Conservation (phyloP, 2,888 invertebrate genomes). For the Eilema griseolum region DNA sequence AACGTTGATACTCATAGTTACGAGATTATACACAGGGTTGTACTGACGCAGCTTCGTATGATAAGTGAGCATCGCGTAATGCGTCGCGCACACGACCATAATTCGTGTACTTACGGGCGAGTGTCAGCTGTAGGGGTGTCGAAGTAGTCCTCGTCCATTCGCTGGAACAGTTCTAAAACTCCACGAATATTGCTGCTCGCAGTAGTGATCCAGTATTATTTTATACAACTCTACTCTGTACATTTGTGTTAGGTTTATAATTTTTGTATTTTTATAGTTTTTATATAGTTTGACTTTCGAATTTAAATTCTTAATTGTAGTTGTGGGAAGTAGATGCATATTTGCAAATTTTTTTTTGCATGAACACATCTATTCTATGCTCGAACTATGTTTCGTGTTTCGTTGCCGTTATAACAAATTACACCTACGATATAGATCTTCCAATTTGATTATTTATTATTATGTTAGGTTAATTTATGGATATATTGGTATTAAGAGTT, state of each 20-base stretch:
- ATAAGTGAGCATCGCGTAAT: conserved; percentile 15
- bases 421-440: conserved; percentile 74
- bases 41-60: conserved; percentile 32
- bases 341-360: conserved; percentile 37
- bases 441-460: conserved; percentile 83
- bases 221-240: conserved; percentile 81
- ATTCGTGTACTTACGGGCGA: conserved; percentile 22
- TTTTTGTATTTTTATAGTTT: conserved; percentile 73
- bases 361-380: conserved; percentile 27
- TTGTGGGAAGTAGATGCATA: conserved; percentile 36
- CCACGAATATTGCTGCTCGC: conserved; percentile 76
- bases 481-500: conserved; percentile 75
- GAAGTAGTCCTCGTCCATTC: conserved; percentile 43
- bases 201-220: conserved; percentile 85
- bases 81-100: conserved; percentile 19
- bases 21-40: conserved; percentile 32
- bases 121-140: conserved; percentile 29
- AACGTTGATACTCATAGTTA: conserved; percentile 34
- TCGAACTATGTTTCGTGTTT: conserved; percentile 36
- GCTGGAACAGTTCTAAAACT: conserved; percentile 56
- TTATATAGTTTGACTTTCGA: conserved; percentile 72
- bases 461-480: conserved; percentile 74
- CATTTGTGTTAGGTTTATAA: conserved; percentile 78
- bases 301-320: conserved; percentile 49
- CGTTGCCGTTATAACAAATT: conserved; percentile 38